A percentile compares a stretch with the other conserved stretches of the same genome.
These are phyloP conservation scores for Pocota personata DNA, from an alignment of 2,888 invertebrate species.

Conservation along the genomic window DNA sequence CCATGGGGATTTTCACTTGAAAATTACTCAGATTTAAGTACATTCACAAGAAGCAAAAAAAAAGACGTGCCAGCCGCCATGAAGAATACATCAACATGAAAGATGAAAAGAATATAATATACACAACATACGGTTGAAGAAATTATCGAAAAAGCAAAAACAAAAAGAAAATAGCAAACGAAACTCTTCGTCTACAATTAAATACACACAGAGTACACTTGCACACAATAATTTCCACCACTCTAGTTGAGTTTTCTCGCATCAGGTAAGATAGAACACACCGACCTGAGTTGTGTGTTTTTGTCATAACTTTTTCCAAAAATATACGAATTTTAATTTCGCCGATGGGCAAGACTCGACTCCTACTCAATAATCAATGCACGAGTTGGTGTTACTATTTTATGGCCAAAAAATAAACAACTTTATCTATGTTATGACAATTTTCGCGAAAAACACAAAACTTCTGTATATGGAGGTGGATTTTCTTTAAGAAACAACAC, in stretches of 20 bases:
- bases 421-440: slow-evolving; percentile 8
- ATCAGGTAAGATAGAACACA: slow-evolving; percentile 40
- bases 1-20: slow-evolving; percentile 48
- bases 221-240: slow-evolving; percentile 27
- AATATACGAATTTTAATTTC: not conserved
- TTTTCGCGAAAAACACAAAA: not conserved
- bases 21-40: slow-evolving; percentile 55
- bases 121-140: not conserved
- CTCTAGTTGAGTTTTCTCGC: not conserved
- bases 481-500: not conserved
- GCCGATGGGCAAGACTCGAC: not conserved
- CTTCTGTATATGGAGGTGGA: not conserved
- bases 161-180: slow-evolving; percentile 20
- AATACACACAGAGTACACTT: slow-evolving; percentile 37
- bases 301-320: slow-evolving; percentile 50
- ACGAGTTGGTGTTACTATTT: slow-evolving; percentile 16
- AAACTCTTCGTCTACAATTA: slow-evolving; percentile 42
- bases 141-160: not conserved
- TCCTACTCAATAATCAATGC: slow-evolving; percentile 17
- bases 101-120: slow-evolving; percentile 45
- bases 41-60: slow-evolving; percentile 4
- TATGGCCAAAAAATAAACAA: slow-evolving; percentile 15
- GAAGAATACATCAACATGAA: slow-evolving; percentile 34
- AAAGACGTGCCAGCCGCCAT: not conserved
- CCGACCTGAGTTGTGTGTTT: slow-evolving; percentile 18